phyloP scores from a whole-genome alignment of 2,888 invertebrate species.

The Caenorhabditis macrosperma region DNA sequence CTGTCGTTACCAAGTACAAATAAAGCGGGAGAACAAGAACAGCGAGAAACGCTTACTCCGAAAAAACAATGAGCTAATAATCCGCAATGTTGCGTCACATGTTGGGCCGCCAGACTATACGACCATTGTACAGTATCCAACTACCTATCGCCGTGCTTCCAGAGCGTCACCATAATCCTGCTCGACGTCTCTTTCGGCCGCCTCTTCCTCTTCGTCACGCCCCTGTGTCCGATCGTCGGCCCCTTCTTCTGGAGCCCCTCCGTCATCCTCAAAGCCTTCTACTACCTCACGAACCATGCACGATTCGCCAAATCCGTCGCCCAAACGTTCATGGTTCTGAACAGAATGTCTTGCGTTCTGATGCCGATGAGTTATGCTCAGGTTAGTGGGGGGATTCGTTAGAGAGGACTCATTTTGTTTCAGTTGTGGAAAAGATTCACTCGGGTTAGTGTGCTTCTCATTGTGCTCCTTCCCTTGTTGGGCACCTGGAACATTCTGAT shows the following conservation, averaged over 20 bases:
- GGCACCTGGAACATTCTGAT: constrained; percentile 34
- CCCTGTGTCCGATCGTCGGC: constrained; percentile 27
- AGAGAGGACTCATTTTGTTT: neutral
- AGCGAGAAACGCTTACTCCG: too few species aligned
- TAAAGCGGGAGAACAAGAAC: too few species aligned
- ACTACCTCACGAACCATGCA: neutral
- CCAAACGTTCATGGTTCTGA: constrained; percentile 41
- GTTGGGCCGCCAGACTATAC: too few species aligned
- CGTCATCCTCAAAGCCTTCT: neutral
- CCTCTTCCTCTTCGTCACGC: constrained; percentile 14
- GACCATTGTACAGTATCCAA: too few species aligned
- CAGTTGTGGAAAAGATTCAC: constrained; percentile 18
- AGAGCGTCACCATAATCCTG: constrained; percentile 12
- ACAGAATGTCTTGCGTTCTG: constrained; percentile 42
- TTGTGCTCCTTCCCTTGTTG: neutral
- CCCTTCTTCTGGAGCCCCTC: constrained; percentile 28
- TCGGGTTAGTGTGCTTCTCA: neutral
- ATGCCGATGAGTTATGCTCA: neutral
- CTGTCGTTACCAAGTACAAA: too few species aligned
- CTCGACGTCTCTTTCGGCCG: constrained; percentile 23
- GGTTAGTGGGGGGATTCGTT: too few species aligned
- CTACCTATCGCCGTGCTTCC: too few species aligned
- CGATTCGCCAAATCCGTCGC: constrained; percentile 26
- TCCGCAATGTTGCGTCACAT: too few species aligned
- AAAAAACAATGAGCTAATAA: too few species aligned